Evolutionary conservation across 1,140 invertebrate genomes (phyloP), one percentile per base, ranked within the genome.

Genomic region (Holcopasites calliopsidis): DNA sequence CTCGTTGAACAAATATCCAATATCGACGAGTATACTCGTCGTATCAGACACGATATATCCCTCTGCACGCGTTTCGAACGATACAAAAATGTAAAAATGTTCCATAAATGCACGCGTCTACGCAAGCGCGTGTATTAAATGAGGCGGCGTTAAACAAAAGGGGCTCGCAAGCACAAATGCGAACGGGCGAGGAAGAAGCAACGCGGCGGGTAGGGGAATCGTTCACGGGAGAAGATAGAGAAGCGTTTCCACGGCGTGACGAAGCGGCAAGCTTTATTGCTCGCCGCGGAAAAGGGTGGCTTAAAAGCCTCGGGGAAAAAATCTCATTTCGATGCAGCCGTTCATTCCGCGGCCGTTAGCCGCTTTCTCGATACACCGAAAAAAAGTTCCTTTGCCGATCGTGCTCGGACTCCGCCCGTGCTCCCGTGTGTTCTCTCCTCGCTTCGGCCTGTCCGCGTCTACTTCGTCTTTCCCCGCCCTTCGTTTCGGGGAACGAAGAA

Each of bases 251-350:
- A 57, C n/a, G n/a, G 28, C 62, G 65, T 79, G 61, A 79, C 73
- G 72, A 76, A 69, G 62, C 65, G 64, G 57, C 33, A 23, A 35
- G 54, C 64, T 74, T 81, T 71, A 79, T 75, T 75, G 76, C 57
- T 64, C 28, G 70, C 76, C 52, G 47, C 33, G 72, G 54, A 62
- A 77, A 72, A 61, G 70, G 70, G 28, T 50, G 58, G 66, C 61
- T 76, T 72, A 79, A 76, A 70, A 82, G 65, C 71, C 72, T 55
- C 61, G 58, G 66, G 79, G 52, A 72, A 81, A 81, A 78, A 81
- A 81, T 81, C 79, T 81, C 76, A 78, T 81, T 78, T 81, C 79
- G 79, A 81, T 77, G 76, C 76, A 69, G 79, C 58, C 66, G 77
- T 68, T 79, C 74, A 61, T 76, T 70, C 49, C 60, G 54, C 23